Base-by-base conservation (phyloP, 2,888 invertebrate species). In the Hydroisotoma schaefferi region DNA sequence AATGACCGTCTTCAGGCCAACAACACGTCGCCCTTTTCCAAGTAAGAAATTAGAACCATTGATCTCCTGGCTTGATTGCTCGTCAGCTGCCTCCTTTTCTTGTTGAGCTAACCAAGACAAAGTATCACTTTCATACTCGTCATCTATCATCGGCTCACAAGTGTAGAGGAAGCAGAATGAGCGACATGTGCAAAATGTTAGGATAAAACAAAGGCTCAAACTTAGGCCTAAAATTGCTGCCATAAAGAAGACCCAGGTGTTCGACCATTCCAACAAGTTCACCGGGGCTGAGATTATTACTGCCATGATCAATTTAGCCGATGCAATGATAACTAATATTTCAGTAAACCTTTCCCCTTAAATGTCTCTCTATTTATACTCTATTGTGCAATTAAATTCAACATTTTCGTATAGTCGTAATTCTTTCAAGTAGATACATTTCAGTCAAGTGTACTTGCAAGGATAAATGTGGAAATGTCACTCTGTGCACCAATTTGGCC, bases 111-210 rank as follows among this genome's bases (percentile, higher is more conserved):
- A 57, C 27, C 59, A 60, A 51, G 60, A 55, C 57, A 60, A 55
- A 6, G 63, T 60, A 46, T 63, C 63, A 25, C 59, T 59, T 33
- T 67, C 67, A 43, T 59, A 63, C 40, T 67, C 67, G 27, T 61
- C 61, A 51, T 63, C 63, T 29, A 63, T 60, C 23, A 59, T 54
- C 12, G 67, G 48, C 26, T 67, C 67, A 56, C 61, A 63, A 47
- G 63, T 59, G 38, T 59, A 63, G 12, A 52, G 28, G 43, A 59
- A 59, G 63, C 59, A 67, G 49, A 67, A 64, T 18, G 61, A 62
- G 37, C 67, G 63, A 58, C 67, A 67, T 59, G 63, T 67, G 60
- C 67, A 67, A 62, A 67, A 58, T 25, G 64, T 64, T 46, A 67
- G 64, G 40, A 67, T 63, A 20, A 67, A 47, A 62, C 63, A 64